phyloP scores from a whole-genome alignment of 2,888 invertebrate genomes.

The Dioctria linearis region DNA sequence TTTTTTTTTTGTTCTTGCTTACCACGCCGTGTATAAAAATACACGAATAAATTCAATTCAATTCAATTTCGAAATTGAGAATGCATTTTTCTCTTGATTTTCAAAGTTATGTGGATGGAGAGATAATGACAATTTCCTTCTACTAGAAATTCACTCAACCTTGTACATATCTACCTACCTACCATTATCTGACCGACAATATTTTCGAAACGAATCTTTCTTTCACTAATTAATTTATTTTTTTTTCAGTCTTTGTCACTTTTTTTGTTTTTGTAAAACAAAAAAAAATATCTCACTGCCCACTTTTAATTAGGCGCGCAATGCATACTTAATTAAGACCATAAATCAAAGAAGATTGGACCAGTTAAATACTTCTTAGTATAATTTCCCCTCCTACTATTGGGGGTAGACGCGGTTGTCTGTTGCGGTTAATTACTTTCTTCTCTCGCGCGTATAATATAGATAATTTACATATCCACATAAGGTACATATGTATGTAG shows the following conservation, averaged over 20 bases:
- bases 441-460: background rate
- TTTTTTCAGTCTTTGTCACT: no score
- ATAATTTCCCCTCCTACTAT: background rate
- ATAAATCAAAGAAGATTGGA: slow-evolving; percentile 40
- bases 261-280: slow-evolving; percentile 12
- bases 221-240: background rate
- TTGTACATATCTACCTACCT: background rate
- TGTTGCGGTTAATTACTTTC: slow-evolving; percentile 23
- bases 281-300: slow-evolving; percentile 28
- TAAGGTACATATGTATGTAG: no score
- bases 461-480: no score
- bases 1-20: no score
- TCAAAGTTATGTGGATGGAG: slow-evolving; percentile 18
- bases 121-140: slow-evolving; percentile 35
- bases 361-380: background rate
- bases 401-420: no score
- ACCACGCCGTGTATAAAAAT: background rate
- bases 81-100: background rate
- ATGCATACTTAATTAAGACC: slow-evolving; percentile 35
- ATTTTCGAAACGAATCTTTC: slow-evolving; percentile 21
- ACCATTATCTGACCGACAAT: slow-evolving; percentile 16
- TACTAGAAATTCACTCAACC: slow-evolving; percentile 26
- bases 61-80: background rate
- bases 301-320: slow-evolving; percentile 42
- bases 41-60: background rate